Base-by-base conservation (phyloP, 2,113 vertebrate species). In the Cranoglanis bouderius region DNA sequence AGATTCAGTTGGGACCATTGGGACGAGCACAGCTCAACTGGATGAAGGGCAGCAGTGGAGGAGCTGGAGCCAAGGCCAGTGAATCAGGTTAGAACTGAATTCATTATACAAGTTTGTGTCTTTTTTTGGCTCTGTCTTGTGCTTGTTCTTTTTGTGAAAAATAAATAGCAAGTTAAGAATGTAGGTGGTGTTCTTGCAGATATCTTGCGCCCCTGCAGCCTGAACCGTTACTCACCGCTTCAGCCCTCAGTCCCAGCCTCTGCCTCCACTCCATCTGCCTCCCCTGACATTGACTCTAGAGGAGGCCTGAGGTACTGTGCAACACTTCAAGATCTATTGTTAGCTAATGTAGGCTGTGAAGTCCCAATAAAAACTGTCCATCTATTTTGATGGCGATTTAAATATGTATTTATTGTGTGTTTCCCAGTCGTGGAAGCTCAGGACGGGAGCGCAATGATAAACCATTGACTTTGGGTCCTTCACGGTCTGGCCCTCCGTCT, bases 41-140 rank as follows among this genome's bases (percentile, higher is more conserved):
- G 98, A 97, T 97, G 16, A 99, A 99, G 93, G 98, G 98, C 93
- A 99, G 98, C 97, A 99, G 98, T 6, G 98, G 98, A 88, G 98
- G 98, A 80, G 91, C 91, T 59, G 91, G 91, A 92, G 98, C 98
- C 19, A 99, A 99, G 93, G 97, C 97, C 57, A 98, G 96, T 10
- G 98, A 99, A 92, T 95, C 97, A 24, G 98, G 98, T 99, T 84
- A 95, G 96, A 86, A 75, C 18, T 49, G 16, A 72, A 24, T 55
- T 9, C 24, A 49, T 74, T 49, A 19, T 61, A 51, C 8, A 14
- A 57, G 3, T 59, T 53, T 32, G 35, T 43, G 13, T 12, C 9
- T n/a, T 26, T 57, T 84, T 57, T 29, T 32, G 7, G 21, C 4
- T 49, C 26, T 78, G n/a, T 65, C 24, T 26, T 75, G 38, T 61